Evolutionary conservation across 1,140 invertebrate genomes (phyloP).

Genomic region (Leptinotarsa texana): DNA sequence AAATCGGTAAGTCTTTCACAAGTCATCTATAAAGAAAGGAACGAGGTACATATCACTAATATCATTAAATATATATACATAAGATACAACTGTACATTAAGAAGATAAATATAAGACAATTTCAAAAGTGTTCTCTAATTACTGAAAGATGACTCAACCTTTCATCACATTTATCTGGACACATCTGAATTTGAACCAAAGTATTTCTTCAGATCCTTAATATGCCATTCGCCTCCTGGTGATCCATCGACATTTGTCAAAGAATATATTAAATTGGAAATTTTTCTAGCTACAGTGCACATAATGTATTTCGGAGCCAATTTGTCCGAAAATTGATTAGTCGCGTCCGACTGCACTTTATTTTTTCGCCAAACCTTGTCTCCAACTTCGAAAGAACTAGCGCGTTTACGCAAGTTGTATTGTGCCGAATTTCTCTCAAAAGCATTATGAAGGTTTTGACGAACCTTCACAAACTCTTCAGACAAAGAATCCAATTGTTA

Average conservation of each 20-base stretch:
- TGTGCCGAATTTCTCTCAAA: constrained; percentile 17
- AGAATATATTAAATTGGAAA: constrained; percentile 2
- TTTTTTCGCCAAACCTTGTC: not conserved
- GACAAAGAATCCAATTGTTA: not conserved
- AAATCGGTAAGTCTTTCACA: no score
- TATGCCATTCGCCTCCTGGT: constrained; percentile 18
- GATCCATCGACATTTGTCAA: not conserved
- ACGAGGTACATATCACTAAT: no score
- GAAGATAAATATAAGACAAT: no score
- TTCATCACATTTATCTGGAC: not conserved
- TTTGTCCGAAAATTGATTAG: constrained; percentile 23
- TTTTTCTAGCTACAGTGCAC: not conserved
- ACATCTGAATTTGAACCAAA: constrained; percentile 2
- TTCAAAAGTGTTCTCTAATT: no score
- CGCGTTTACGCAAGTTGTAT: constrained; percentile 12
- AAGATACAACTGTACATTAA: no score
- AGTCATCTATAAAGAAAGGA: no score
- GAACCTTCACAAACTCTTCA: not conserved
- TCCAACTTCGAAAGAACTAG: no score
- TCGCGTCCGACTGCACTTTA: not conserved
- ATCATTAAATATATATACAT: no score
- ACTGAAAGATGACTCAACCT: no score
- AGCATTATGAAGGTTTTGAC: constrained; percentile 16
- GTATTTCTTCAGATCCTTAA: constrained; percentile 30
- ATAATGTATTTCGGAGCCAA: constrained; percentile 25